phyloP scores from a whole-genome alignment of 2,113 vertebrate species.

The Calonectris borealis region DNA sequence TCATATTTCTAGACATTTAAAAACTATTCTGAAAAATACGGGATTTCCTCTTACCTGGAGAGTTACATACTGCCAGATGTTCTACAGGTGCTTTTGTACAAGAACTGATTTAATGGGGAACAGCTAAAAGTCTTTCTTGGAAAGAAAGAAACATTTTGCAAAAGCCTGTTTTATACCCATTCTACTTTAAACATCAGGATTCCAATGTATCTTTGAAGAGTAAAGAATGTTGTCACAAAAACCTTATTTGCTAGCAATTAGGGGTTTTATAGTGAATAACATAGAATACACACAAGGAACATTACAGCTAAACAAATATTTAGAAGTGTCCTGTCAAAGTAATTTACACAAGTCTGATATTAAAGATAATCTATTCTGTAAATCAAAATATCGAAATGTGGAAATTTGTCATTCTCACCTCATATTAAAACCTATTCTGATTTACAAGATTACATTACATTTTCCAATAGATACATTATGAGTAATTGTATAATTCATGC shows the following conservation, averaged over 20 bases:
- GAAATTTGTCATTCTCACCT: neutral
- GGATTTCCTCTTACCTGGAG: neutral
- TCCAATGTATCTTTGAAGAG: neutral
- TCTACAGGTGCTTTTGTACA: neutral
- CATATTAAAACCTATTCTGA: neutral
- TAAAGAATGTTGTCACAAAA: neutral
- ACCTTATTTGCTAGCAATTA: neutral
- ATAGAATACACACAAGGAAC: neutral
- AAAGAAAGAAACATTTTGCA: neutral
- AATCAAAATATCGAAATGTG: neutral
- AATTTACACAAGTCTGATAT: neutral
- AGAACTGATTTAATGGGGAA: neutral
- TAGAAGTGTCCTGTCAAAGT: neutral
- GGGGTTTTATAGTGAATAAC: neutral
- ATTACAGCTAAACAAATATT: neutral
- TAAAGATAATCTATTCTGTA: neutral
- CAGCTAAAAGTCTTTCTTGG: neutral
- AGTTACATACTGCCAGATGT: neutral
- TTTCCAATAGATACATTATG: neutral
- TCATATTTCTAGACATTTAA: neutral
- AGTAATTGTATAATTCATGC: neutral
- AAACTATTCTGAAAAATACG: neutral
- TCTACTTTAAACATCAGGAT: neutral
- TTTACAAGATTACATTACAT: neutral
- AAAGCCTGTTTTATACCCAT: neutral